Conservation (phyloP, 53 echinoderm and acorn worm genomes). For the Echinometra lucunter region DNA sequence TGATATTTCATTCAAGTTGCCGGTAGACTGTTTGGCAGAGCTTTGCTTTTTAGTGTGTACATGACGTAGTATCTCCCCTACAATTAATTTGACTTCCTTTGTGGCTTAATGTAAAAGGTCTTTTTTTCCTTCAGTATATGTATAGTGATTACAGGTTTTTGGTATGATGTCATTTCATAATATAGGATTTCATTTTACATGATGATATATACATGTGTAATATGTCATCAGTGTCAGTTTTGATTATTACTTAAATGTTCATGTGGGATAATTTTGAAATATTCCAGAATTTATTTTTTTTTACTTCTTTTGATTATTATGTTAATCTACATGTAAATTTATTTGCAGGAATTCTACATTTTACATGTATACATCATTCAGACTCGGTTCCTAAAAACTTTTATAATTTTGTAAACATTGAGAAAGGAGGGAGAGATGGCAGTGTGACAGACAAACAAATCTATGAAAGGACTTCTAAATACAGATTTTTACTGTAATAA, state of each 20-base stretch:
- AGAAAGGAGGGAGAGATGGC: not conserved
- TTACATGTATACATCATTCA: too few species aligned
- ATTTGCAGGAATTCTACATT: not conserved
- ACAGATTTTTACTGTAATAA: not conserved
- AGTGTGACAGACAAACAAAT: not conserved
- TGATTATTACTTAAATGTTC: too few species aligned
- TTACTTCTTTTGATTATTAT: not conserved
- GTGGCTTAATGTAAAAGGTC: not conserved
- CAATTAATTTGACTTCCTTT: not conserved
- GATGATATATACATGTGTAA: too few species aligned
- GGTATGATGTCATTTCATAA: not conserved
- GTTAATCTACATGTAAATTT: not conserved
- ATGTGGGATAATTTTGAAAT: too few species aligned
- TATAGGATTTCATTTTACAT: not conserved
- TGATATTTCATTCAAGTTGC: not conserved
- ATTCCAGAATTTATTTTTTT: too few species aligned
- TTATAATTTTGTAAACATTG: not conserved
- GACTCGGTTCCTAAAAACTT: too few species aligned
- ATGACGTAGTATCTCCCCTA: not conserved
- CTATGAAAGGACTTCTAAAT: not conserved
- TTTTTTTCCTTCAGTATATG: not conserved
- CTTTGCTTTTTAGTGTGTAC: not conserved
- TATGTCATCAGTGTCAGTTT: not conserved
- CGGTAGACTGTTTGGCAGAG: constrained; percentile 1
- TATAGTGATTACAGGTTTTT: not conserved